These are phyloP conservation scores for Drosophila sp. DNA, from an alignment of 1,140 invertebrate species.

Conservation along the genomic window DNA sequence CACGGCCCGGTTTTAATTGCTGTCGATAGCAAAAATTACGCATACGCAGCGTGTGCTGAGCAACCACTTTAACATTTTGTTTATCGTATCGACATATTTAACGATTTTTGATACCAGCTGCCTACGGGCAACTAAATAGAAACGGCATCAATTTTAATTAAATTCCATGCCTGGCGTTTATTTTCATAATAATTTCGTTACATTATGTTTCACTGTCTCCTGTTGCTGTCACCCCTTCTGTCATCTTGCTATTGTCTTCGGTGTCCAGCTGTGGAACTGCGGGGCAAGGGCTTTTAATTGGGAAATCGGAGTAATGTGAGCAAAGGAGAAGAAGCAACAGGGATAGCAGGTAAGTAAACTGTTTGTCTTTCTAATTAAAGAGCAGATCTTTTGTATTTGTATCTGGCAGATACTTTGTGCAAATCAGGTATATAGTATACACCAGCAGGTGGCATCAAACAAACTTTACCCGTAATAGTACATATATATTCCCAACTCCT, in stretches of 20 bases:
- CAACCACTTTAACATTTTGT: constrained; percentile 32
- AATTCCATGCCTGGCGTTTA: constrained; percentile 45
- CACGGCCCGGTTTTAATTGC: constrained; percentile 48
- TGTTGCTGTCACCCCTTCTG: constrained; percentile 11
- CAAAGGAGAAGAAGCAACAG: background rate
- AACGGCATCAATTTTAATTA: constrained; percentile 70
- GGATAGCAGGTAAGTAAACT: constrained; percentile 41
- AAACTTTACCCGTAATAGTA: constrained; percentile 29
- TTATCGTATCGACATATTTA: constrained; percentile 49
- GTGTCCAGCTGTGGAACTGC: constrained; percentile 39
- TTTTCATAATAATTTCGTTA: constrained; percentile 42
- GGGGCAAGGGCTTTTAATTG: constrained; percentile 5
- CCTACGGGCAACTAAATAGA: background rate
- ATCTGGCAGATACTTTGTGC: constrained; percentile 74
- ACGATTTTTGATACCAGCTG: constrained; percentile 37
- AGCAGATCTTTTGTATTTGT: constrained; percentile 62
- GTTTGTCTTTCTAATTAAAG: constrained; percentile 79
- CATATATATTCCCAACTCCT: constrained; percentile 14
- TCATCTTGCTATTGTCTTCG: constrained; percentile 6
- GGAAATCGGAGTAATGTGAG: background rate
- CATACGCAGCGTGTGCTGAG: constrained; percentile 55
- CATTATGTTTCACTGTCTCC: constrained; percentile 3
- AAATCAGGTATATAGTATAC: no score
- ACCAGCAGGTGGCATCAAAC: constrained; percentile 26
- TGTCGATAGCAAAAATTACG: constrained; percentile 58